Conservation (phyloP, 2,888 invertebrate species). For the Loripinus fragilis region DNA sequence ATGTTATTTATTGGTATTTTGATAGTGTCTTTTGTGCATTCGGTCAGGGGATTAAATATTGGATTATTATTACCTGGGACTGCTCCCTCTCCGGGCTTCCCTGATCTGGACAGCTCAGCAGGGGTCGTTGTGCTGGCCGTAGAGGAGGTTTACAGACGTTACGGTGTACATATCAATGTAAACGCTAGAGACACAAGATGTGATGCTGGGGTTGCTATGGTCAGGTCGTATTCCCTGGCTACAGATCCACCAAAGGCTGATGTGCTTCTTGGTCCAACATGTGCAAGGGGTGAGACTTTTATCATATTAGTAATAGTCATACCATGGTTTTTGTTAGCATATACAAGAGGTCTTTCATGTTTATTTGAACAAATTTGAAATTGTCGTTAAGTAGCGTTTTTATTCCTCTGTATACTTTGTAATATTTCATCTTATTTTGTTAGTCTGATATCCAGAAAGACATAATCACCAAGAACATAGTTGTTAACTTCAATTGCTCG, state of each 20-base stretch:
- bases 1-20: background rate
- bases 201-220: constrained; percentile 51
- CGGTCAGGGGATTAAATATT: constrained; percentile 3
- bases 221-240: constrained; percentile 47
- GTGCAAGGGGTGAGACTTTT: constrained; percentile 59
- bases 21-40: background rate
- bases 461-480: too few species aligned
- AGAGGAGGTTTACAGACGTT: constrained; percentile 23
- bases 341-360: too few species aligned
- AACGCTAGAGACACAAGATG: constrained; percentile 51
- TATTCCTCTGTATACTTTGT: too few species aligned
- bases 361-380: too few species aligned
- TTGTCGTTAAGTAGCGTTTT: too few species aligned
- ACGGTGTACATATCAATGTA: constrained; percentile 22
- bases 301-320: too few species aligned
- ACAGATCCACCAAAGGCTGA: constrained; percentile 41
- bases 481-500: too few species aligned
- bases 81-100: constrained; percentile 37
- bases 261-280: constrained; percentile 64
- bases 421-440: too few species aligned
- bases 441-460: too few species aligned
- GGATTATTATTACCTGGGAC: constrained; percentile 49
- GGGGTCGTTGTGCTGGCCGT: constrained; percentile 48
- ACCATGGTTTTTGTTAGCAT: too few species aligned
- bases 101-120: constrained; percentile 41